These are phyloP conservation scores for Drosophila neonasuta DNA, from an alignment of 2,888 invertebrate species.

Conservation along the genomic window DNA sequence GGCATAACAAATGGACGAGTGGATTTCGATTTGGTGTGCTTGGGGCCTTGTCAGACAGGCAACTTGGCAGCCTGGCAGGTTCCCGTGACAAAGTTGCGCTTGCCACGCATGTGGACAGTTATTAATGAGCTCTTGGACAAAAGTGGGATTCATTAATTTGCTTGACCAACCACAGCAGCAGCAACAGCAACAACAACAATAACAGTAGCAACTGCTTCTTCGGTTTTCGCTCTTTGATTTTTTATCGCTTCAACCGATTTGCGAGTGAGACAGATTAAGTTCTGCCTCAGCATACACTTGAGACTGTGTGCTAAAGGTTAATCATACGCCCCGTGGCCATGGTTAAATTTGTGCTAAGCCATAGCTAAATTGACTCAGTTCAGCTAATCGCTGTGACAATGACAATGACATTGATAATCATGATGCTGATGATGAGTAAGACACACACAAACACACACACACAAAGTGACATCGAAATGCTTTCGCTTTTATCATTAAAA, in stretches of 20 bases:
- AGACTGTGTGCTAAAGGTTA: slow-evolving; percentile 65
- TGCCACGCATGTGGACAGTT: slow-evolving; percentile 72
- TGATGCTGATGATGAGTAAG: slow-evolving; percentile 8
- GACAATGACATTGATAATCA: slow-evolving; percentile 28
- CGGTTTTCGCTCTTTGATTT: slow-evolving; percentile 3
- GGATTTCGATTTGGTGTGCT: slow-evolving; percentile 28
- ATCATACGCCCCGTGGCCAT: slow-evolving; percentile 66
- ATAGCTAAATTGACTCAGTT: slow-evolving; percentile 64
- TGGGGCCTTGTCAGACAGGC: slow-evolving; percentile 6
- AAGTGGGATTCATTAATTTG: slow-evolving; percentile 69
- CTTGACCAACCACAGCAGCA: slow-evolving; percentile 17
- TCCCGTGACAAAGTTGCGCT: slow-evolving; percentile 32
- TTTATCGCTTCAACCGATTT: slow-evolving; percentile 16
- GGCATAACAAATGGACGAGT: slow-evolving; percentile 64
- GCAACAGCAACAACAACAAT: slow-evolving; percentile 1
- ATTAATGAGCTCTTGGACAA: slow-evolving; percentile 64
- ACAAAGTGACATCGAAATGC: slow-evolving; percentile 2
- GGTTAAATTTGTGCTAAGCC: slow-evolving; percentile 63
- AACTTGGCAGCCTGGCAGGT: neutral
- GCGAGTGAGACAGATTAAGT: slow-evolving; percentile 36
- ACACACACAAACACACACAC: slow-evolving; percentile 12
- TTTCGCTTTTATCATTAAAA: slow-evolving; percentile 52
- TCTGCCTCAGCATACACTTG: slow-evolving; percentile 36
- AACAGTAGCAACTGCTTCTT: slow-evolving; percentile 11
- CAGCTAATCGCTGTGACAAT: slow-evolving; percentile 50